These are phyloP conservation scores for Pagetopsis macropterus DNA, from an alignment of 2,797 vertebrate genomes.

Conservation along the genomic window DNA sequence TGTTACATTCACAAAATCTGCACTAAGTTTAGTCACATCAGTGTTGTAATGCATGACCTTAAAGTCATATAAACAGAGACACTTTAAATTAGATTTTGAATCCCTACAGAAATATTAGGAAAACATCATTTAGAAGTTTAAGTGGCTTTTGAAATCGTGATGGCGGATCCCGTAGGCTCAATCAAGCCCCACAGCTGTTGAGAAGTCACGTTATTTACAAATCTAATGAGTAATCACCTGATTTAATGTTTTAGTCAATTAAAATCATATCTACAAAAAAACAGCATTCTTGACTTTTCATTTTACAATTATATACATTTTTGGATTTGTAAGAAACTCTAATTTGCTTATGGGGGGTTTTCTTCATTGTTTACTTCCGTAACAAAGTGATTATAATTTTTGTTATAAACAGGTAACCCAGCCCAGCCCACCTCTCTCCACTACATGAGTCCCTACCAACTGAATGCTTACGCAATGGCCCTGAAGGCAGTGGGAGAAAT, in stretches of 20 bases:
- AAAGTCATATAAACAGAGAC: background rate
- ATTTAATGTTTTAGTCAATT: background rate
- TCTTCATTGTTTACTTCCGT: no score
- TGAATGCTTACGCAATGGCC: constrained; percentile 97
- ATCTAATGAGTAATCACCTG: background rate
- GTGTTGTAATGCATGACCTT: background rate
- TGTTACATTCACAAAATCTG: constrained; percentile 9
- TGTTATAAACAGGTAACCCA: constrained; percentile 88
- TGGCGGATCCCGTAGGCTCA: background rate
- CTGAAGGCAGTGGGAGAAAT: constrained; percentile 97
- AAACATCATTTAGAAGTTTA: constrained; percentile 5
- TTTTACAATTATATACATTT: background rate
- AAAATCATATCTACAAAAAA: background rate
- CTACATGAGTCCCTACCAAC: constrained; percentile 97
- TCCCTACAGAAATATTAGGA: background rate
- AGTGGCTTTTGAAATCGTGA: constrained; percentile 9
- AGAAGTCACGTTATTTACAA: background rate
- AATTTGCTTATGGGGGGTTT: no score
- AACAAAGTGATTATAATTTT: no score
- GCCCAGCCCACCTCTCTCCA: constrained; percentile 97
- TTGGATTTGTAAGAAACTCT: background rate
- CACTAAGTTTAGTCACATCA: constrained; percentile 3
- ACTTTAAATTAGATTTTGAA: background rate
- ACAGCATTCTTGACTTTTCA: background rate
- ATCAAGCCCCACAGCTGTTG: constrained; percentile 4